Conservation (phyloP, 2,888 invertebrate species). For the Dione juno region DNA sequence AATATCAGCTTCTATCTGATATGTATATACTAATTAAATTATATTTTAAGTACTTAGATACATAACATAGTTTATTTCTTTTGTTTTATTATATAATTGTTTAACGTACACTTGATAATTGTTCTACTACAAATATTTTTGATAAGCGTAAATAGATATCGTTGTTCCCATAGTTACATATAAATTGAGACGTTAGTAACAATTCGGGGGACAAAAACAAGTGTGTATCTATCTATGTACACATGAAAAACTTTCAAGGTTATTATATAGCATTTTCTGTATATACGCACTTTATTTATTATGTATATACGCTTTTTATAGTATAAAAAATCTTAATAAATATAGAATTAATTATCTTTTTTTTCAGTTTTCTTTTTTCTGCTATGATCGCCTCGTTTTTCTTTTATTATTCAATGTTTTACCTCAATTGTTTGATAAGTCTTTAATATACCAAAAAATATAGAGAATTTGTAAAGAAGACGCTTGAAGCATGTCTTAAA, state of each 20-base stretch:
- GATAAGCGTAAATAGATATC: neutral
- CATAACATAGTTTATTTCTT: neutral
- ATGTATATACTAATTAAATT: constrained; percentile 22
- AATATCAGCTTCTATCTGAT: neutral
- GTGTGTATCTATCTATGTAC: too few relatives aligned
- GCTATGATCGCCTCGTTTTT: neutral
- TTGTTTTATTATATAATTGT: neutral
- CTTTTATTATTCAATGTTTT: neutral
- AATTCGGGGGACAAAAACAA: neutral
- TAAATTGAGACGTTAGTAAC: neutral
- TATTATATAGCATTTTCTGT: neutral
- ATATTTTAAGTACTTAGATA: neutral
- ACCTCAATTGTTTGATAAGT: too few relatives aligned
- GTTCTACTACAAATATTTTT: constrained; percentile 12
- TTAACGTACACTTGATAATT: constrained; percentile 16
- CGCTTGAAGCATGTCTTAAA: too few relatives aligned
- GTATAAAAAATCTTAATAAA: neutral
- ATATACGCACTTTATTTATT: neutral
- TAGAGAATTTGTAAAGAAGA: too few relatives aligned
- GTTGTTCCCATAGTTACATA: neutral
- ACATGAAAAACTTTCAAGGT: neutral
- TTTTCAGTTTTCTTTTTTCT: neutral
- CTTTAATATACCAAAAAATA: too few relatives aligned
- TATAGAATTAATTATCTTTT: neutral
- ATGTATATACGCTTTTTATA: too few relatives aligned